These are phyloP conservation scores for Phylloscopus trochiloides DNA, from an alignment of 2,113 vertebrate species.

Conservation along the genomic window DNA sequence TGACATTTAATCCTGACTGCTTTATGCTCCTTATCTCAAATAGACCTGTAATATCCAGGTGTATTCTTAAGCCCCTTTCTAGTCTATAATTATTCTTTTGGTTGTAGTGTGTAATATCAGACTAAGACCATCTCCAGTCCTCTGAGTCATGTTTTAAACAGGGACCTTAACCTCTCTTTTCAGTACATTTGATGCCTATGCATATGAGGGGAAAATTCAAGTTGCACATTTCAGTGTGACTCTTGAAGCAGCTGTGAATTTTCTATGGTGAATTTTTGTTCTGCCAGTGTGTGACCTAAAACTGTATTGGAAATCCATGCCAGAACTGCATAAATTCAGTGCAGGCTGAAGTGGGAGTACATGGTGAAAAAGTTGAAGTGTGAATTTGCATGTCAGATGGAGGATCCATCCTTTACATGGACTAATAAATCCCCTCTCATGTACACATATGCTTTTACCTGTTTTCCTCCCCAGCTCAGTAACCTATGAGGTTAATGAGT, in stretches of 20 bases:
- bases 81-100: constrained; percentile 11
- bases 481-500: not conserved
- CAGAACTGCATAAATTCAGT: not conserved
- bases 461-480: not conserved
- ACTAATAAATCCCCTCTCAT: not conserved
- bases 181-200: not conserved
- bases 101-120: not conserved
- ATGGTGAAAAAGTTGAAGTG: not conserved
- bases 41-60: constrained; percentile 21
- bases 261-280: not conserved
- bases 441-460: not conserved
- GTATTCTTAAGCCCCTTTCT: not conserved
- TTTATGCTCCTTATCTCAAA: constrained; percentile 2
- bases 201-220: not conserved
- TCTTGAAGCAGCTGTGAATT: not conserved
- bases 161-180: not conserved
- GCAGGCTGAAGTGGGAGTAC: not conserved
- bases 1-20: constrained; percentile 24
- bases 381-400: not conserved
- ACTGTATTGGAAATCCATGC: not conserved
- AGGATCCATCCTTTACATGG: not conserved
- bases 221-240: not conserved
- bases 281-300: not conserved
- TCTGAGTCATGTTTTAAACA: not conserved
- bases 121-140: not conserved